Percentiles rank a stretch among this genome's conserved stretches.
phyloP scores from a whole-genome alignment of 2,797 vertebrate genomes.

The Sebastes trivittatus region DNA sequence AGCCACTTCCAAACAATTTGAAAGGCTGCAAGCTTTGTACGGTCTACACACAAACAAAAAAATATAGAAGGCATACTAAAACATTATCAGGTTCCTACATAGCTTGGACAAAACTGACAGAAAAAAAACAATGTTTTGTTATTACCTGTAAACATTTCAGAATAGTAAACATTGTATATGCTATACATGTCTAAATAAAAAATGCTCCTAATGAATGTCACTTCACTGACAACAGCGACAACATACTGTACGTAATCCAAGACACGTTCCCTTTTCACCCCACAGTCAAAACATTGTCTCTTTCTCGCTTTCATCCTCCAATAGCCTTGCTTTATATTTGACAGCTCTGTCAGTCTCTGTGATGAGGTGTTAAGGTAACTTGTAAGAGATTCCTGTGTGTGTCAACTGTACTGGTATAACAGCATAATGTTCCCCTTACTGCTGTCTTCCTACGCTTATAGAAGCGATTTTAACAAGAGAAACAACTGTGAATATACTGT shows the following conservation, averaged over 20 bases:
- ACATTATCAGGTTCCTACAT: slow-evolving; percentile 10
- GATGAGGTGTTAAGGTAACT: slow-evolving; percentile 47
- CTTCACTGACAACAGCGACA: slow-evolving; percentile 27
- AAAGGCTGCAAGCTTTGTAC: slow-evolving; percentile 42
- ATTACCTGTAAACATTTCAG: slow-evolving; percentile 17
- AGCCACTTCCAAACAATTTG: slow-evolving; percentile 51
- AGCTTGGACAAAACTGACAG: slow-evolving; percentile 10
- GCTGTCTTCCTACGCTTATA: neutral
- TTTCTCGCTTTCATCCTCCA: slow-evolving; percentile 36
- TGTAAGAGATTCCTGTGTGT: slow-evolving; percentile 32
- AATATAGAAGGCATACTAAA: neutral
- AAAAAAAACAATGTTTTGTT: neutral
- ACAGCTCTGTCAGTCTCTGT: slow-evolving; percentile 54
- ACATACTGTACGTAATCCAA: slow-evolving; percentile 5
- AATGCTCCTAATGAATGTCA: slow-evolving; percentile 31
- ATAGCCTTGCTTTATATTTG: slow-evolving; percentile 48
- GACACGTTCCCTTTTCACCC: slow-evolving; percentile 7
- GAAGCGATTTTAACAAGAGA: neutral
- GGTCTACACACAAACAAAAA: neutral
- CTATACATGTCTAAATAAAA: slow-evolving; percentile 21
- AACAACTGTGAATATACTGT: neutral
- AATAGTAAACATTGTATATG: slow-evolving; percentile 3
- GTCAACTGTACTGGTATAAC: slow-evolving; percentile 34
- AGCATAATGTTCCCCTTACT: neutral
- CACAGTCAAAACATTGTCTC: slow-evolving; percentile 47